Conservation (phyloP, 2,113 vertebrate species). For the Kryptolebias marmoratus region DNA sequence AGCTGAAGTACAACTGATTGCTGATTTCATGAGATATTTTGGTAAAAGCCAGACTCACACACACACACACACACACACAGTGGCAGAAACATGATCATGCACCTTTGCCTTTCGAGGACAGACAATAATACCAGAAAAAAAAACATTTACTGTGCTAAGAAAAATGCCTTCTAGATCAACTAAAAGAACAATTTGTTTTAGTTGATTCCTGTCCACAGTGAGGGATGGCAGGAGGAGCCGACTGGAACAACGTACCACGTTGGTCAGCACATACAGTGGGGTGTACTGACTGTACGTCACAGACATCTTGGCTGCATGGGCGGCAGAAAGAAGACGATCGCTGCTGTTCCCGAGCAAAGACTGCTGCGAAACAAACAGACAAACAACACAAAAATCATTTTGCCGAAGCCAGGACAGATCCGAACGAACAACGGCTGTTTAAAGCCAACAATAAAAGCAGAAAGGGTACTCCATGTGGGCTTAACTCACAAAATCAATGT, state of each 20-base stretch:
- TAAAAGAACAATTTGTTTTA: too few relatives aligned
- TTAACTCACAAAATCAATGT: slow-evolving; percentile 83
- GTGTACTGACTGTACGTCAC: slow-evolving; percentile 90
- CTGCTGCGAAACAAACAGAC: slow-evolving; percentile 55
- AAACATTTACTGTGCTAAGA: too few relatives aligned
- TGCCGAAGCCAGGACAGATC: neutral
- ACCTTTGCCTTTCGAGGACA: too few relatives aligned
- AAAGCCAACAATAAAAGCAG: neutral
- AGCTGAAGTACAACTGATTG: too few relatives aligned
- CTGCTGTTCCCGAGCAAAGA: slow-evolving; percentile 78
- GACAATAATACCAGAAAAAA: too few relatives aligned
- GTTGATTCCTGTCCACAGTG: too few relatives aligned
- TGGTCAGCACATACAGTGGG: slow-evolving; percentile 90
- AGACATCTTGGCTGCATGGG: slow-evolving; percentile 89
- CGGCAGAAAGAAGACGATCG: slow-evolving; percentile 88
- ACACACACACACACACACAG: too few relatives aligned
- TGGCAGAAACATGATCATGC: too few relatives aligned
- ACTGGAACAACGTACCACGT: slow-evolving; percentile 80
- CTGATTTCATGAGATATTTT: too few relatives aligned
- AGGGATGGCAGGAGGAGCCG: too few relatives aligned
- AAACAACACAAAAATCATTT: neutral
- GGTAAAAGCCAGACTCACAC: too few relatives aligned
- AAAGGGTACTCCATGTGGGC: neutral
- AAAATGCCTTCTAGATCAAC: too few relatives aligned
- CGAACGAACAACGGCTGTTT: neutral